Evolutionary conservation across 1,140 invertebrate genomes (phyloP).

Genomic region (Orius laevigatus): DNA sequence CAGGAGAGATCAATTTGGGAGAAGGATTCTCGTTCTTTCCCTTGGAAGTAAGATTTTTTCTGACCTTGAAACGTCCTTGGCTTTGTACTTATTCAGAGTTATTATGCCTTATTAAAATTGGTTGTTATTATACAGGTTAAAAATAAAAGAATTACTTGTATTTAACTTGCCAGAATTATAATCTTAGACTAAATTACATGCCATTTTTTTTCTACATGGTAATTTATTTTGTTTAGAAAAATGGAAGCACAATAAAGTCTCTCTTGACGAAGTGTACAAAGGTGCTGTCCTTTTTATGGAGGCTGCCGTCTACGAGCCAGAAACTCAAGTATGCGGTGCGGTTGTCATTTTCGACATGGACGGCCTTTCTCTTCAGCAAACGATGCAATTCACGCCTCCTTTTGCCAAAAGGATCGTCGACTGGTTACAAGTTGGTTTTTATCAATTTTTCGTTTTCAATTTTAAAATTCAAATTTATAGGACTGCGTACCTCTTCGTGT

Average conservation of each 20-base stretch:
- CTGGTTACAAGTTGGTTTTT: slow-evolving; percentile 62
- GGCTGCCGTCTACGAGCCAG: slow-evolving; percentile 60
- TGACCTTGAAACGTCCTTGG: not conserved
- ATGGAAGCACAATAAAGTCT: slow-evolving; percentile 66
- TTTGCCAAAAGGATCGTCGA: slow-evolving; percentile 69
- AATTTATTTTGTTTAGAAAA: slow-evolving; percentile 37
- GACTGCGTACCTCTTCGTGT: slow-evolving; percentile 64
- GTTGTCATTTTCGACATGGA: slow-evolving; percentile 73
- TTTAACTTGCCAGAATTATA: too few species aligned
- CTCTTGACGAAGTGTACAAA: slow-evolving; percentile 65
- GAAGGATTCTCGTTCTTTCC: slow-evolving; percentile 56
- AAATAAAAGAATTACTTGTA: too few species aligned
- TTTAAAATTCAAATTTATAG: slow-evolving; percentile 25
- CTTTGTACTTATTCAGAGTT: too few species aligned
- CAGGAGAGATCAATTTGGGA: slow-evolving; percentile 51
- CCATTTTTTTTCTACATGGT: too few species aligned
- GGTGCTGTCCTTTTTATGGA: slow-evolving; percentile 63
- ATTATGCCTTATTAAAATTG: too few species aligned
- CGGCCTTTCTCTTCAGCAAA: slow-evolving; percentile 57
- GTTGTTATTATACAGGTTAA: not conserved
- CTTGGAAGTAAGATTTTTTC: slow-evolving; percentile 48
- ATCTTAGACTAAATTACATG: too few species aligned
- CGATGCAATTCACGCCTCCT: slow-evolving; percentile 64
- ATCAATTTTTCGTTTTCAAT: slow-evolving; percentile 9
- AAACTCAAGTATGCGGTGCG: slow-evolving; percentile 56